Evolutionary conservation across 2,888 invertebrate species (phyloP), one percentile per base, ranked within the genome.

Genomic region (Tipula lateralis): DNA sequence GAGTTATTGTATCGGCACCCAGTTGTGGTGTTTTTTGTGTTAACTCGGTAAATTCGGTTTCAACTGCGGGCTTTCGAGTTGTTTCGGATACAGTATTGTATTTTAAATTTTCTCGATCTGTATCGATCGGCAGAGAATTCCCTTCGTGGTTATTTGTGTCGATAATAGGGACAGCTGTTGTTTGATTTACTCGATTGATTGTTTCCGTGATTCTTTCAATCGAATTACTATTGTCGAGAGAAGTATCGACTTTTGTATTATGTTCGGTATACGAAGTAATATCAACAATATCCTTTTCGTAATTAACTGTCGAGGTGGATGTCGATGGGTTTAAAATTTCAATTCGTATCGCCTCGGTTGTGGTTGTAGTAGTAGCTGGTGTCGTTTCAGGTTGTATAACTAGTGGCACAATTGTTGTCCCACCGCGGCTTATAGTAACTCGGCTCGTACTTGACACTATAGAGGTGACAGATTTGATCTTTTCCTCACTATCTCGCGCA

Each of bases 11-110:
- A 29, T 29, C 29, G n/a, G 13, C 29, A 50, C 29, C n/a, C 1
- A 36, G 12, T 1, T 13, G 7, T 9, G 13, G 39, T 13, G 29
- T 29, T 50, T 5, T 5, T 50, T 29, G n/a, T 90, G 90, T 50
- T 88, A 85, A 83, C 88, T 89, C 87, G 86, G 88, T 9, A 87
- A 87, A 44, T 2, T 81, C 24, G 7, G 44, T 39, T 2, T 80
- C 39, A 5, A 83, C 85, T 0, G 82, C 6, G n/a, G 36, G 29
- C 24, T 85, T 85, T 24, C 85, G 84, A 84, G 24, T 39, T 19
- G 36, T 36, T 44, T 83, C 82, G 4, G 82, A 29, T 6, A 82
- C 82, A 2, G 82, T 82, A 2, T 32, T 82, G 9, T 82, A 82
- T 30, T 30, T 32, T 9, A 82, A 82, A 82, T 82, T 32, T 30